phyloP scores from a whole-genome alignment of 2,797 vertebrate genomes.

The Danio choprae region DNA sequence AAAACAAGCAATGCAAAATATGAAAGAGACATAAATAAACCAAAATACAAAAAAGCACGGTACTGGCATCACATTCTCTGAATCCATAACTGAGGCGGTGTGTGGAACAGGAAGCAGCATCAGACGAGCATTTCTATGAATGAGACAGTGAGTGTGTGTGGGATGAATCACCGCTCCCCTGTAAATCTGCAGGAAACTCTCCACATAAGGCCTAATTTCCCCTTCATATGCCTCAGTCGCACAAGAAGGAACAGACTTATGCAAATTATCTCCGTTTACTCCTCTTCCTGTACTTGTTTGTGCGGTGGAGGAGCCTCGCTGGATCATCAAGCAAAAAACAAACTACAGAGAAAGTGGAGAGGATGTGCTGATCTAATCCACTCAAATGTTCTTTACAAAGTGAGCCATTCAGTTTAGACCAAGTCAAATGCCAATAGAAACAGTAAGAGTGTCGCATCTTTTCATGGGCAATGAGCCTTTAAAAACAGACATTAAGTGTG shows the following conservation, averaged over 20 bases:
- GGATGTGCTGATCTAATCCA: conserved; percentile 11
- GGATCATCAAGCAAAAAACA: not conserved
- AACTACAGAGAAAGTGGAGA: not conserved
- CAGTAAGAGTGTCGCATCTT: not conserved
- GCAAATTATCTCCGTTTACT: conserved; percentile 47
- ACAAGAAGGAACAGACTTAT: conserved; percentile 22
- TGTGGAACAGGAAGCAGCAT: conserved; percentile 55
- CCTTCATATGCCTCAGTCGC: conserved; percentile 28
- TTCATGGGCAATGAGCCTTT: not conserved
- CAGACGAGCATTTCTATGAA: conserved; percentile 60
- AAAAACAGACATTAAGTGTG: not conserved
- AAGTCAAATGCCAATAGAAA: not conserved
- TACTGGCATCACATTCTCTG: conserved; percentile 16
- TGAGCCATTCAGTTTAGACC: not conserved
- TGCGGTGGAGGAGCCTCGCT: not conserved
- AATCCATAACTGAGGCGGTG: conserved; percentile 42
- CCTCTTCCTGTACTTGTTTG: conserved; percentile 41
- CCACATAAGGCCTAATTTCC: conserved; percentile 47
- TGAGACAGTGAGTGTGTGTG: conserved; percentile 54
- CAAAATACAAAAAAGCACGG: not conserved
- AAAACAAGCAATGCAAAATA: not conserved
- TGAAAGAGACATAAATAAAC: not conserved
- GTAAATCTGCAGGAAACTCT: conserved; percentile 47
- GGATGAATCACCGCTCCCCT: conserved; percentile 48
- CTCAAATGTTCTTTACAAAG: not conserved